Evolutionary conservation across 1,140 invertebrate species (phyloP), one percentile per base, ranked within the genome.

Genomic region (Drosophila insularis): DNA sequence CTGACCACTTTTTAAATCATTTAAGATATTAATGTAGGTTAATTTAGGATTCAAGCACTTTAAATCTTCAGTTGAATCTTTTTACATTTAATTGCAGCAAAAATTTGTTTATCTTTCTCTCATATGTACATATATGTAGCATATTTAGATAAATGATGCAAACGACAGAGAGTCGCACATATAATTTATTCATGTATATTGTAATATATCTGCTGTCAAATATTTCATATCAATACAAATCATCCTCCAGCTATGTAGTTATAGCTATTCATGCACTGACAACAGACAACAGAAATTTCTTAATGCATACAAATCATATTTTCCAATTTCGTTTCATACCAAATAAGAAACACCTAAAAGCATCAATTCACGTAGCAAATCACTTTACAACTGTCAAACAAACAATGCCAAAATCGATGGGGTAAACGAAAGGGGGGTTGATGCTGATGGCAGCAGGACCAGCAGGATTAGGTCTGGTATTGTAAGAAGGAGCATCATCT

Each of bases 291-390:
- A 19, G 32, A 71, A 27, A 62, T 74, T 61, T 64, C 59, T 69
- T 78, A 85, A 86, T 86, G 78, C 80, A 74, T 76, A 87, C 82
- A 86, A 87, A 86, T 86, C 82, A 86, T 87, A 86, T 87, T 82
- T 79, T 67, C 60, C 55, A 65, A 65, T 87, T 82, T 61, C 56
- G 61, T 58, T 54, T 55, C 23, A 63, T 40, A 21, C 40, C 27
- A 27, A 27, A 27, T 27, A 27, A 31, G 4, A 35, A n/a, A 50
- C 37, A 31, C 55, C 55, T 32, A 40, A 46, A 8, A 55, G 59
- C 46, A 67, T 60, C 46, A 81, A 67, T 68, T 75, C 79, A 86
- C 81, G 81, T 76, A 87, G 71, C 81, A 86, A 86, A 86, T 86
- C 81, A 87, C 82, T 86, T 86, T 87, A 86, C 75, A 86, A 86